A percentile compares a stretch with the other conserved stretches of the same genome.
Evolutionary conservation across 2,888 invertebrate species (phyloP).

Genomic region (Pammene aurita): DNA sequence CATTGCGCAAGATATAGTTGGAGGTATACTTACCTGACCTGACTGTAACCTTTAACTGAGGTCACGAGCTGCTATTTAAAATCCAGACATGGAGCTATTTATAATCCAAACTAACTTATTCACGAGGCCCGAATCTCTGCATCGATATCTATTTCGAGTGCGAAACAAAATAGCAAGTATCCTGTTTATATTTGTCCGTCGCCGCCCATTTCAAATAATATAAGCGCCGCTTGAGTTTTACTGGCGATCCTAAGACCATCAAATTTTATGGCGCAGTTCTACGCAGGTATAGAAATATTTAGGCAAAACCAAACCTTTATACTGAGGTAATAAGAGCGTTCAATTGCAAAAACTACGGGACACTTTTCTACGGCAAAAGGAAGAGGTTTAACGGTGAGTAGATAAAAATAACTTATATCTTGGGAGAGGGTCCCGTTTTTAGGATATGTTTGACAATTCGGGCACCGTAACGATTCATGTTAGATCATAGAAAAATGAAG

Average conservation of each 20-base stretch:
- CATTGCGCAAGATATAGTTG: no score
- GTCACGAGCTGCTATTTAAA: not conserved
- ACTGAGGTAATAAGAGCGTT: not conserved
- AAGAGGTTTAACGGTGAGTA: conserved; percentile 13
- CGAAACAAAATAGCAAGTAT: conserved; percentile 9
- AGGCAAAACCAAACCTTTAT: conserved; percentile 1
- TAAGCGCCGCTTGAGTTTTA: conserved; percentile 30
- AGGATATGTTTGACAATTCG: not conserved
- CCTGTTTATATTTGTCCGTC: conserved; percentile 19
- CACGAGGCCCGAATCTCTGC: not conserved
- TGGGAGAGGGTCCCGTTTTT: conserved; percentile 5
- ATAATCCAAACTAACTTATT: not conserved
- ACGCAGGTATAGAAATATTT: conserved; percentile 18
- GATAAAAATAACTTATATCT: conserved; percentile 14
- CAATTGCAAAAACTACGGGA: not conserved
- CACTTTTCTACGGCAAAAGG: conserved; percentile 6
- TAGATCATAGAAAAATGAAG: not conserved
- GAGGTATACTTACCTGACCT: no score
- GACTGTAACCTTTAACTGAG: no score
- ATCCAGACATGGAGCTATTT: not conserved
- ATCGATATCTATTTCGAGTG: conserved; percentile 12
- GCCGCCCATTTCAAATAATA: conserved; percentile 32
- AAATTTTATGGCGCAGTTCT: conserved; percentile 32
- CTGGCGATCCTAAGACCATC: conserved; percentile 20
- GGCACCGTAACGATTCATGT: not conserved